Percentiles rank a stretch among this genome's conserved stretches.
These are phyloP conservation scores for Limnothrissa miodon DNA, from an alignment of 2,113 vertebrate species.

Conservation along the genomic window DNA sequence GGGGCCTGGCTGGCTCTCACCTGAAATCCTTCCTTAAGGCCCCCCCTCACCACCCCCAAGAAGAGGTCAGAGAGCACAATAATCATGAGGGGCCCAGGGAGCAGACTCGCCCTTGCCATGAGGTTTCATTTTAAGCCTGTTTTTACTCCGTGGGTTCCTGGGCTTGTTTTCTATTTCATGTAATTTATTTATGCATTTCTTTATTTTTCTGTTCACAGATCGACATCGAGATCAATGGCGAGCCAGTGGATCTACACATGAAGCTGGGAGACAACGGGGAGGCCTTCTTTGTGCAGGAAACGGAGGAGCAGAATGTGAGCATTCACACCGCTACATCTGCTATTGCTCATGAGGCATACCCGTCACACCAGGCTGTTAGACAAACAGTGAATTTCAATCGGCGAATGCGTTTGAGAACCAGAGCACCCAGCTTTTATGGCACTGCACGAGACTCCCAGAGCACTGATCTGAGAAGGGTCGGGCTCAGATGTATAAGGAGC, in stretches of 20 bases:
- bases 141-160: not conserved
- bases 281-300: constrained; percentile 97
- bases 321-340: not conserved
- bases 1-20: not conserved
- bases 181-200: too few relatives aligned
- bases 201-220: constrained; percentile 72
- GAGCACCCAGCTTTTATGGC: not conserved
- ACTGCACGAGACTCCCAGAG: not conserved
- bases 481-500: not conserved
- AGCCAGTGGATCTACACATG: constrained; percentile 95
- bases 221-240: constrained; percentile 97
- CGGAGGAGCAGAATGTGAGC: constrained; percentile 87
- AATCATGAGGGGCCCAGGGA: not conserved
- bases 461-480: not conserved
- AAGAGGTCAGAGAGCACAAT: not conserved
- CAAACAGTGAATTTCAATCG: not conserved
- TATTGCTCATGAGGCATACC: not conserved
- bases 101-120: not conserved
- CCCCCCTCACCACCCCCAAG: not conserved
- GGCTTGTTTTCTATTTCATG: not conserved
- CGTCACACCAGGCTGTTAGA: not conserved
- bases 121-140: not conserved
- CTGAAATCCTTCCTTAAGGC: not conserved
- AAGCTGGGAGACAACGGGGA: constrained; percentile 98
- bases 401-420: not conserved